These are phyloP conservation scores for Dione juno DNA, from an alignment of 2,888 invertebrate species.

Conservation along the genomic window DNA sequence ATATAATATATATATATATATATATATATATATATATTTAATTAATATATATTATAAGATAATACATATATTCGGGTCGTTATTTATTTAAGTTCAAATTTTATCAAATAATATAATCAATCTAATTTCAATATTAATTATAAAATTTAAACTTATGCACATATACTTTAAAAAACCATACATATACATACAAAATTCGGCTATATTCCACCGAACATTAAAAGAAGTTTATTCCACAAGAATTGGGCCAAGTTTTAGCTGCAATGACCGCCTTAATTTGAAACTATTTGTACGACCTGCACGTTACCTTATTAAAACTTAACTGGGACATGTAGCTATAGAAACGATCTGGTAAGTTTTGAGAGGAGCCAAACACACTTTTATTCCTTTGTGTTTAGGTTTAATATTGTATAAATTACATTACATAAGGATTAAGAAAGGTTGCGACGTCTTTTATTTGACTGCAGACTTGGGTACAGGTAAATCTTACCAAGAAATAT, in stretches of 20 bases:
- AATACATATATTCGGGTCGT: too few relatives aligned
- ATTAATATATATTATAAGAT: too few relatives aligned
- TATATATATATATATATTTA: too few relatives aligned
- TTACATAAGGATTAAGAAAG: conserved; percentile 29
- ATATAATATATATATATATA: too few relatives aligned
- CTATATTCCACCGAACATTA: neutral
- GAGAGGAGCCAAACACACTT: neutral
- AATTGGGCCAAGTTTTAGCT: conserved; percentile 45
- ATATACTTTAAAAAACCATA: too few relatives aligned
- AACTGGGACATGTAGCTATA: conserved; percentile 43
- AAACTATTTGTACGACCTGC: conserved; percentile 47
- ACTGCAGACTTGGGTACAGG: conserved; percentile 25
- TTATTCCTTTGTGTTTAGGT: neutral
- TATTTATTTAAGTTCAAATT: too few relatives aligned
- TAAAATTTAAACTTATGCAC: too few relatives aligned
- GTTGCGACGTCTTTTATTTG: conserved; percentile 31
- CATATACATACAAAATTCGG: neutral
- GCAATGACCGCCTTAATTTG: conserved; percentile 49
- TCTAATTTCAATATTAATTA: too few relatives aligned
- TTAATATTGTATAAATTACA: neutral
- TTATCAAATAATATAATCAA: too few relatives aligned
- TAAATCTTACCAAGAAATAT: conserved; percentile 25
- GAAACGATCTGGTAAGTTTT: conserved; percentile 30
- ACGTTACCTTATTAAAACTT: conserved; percentile 51
- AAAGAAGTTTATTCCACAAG: conserved; percentile 27